Conservation (phyloP, 2,113 vertebrate genomes). For the Leptosomus discolor region DNA sequence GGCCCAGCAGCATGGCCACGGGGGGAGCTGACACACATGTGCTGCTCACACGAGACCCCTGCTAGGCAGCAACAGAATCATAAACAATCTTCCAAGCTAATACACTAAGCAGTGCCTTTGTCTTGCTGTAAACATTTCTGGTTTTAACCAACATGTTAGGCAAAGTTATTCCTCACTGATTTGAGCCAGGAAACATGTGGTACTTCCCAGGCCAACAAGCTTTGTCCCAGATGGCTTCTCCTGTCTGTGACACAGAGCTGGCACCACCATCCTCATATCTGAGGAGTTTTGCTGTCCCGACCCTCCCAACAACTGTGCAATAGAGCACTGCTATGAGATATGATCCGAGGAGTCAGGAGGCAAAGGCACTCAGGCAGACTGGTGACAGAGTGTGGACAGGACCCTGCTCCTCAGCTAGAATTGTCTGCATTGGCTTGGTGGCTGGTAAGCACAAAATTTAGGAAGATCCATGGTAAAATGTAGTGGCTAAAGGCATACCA, state of each 20-base stretch:
- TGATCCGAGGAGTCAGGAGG: not conserved
- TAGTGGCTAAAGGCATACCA: not conserved
- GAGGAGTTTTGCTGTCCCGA: not conserved
- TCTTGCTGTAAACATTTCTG: not conserved
- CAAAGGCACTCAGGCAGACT: rapidly evolving
- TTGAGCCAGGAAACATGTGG: not conserved
- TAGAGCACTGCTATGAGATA: not conserved
- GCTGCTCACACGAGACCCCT: not conserved
- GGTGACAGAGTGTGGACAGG: not conserved
- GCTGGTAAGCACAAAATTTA: not conserved
- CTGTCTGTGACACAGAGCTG: not conserved
- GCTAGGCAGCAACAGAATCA: not conserved
- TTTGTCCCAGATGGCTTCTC: not conserved
- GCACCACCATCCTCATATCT: not conserved
- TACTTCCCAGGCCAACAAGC: not conserved
- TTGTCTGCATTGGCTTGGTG: not conserved
- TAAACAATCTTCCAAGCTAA: not conserved
- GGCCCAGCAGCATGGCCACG: rapidly evolving
- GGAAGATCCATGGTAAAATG: not conserved
- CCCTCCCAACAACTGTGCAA: not conserved
- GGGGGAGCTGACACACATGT: rapidly evolving
- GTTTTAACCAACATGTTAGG: not conserved
- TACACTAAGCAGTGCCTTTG: rapidly evolving
- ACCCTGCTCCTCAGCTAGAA: not conserved
- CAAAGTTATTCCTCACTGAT: not conserved